Conservation (phyloP, 2,113 vertebrate species). For the Syrmaticus mikado region DNA sequence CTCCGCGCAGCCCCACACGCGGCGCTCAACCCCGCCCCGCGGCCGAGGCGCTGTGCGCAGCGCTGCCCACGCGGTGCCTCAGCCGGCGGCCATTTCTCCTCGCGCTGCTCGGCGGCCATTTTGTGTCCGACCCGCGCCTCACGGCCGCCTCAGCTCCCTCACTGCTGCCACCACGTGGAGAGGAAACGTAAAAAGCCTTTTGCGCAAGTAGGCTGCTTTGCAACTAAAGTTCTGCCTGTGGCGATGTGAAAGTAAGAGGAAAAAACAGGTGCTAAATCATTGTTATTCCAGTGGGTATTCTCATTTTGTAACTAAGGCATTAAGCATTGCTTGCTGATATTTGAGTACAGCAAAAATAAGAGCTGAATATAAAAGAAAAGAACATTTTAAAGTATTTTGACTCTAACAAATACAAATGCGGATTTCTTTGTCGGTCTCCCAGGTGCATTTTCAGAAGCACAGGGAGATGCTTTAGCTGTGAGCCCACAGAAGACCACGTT, state of each 20-base stretch:
- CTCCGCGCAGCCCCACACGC: neutral
- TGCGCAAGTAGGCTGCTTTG: too few relatives aligned
- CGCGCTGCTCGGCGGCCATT: neutral
- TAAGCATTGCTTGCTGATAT: neutral
- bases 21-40: neutral
- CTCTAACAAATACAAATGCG: neutral
- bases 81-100: neutral
- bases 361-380: neutral
- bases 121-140: neutral
- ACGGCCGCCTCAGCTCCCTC: neutral
- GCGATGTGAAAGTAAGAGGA: neutral
- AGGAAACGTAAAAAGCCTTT: neutral
- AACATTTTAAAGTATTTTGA: neutral
- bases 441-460: neutral
- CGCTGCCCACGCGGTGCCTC: too few relatives aligned
- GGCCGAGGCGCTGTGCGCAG: too few relatives aligned
- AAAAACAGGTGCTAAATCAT: neutral
- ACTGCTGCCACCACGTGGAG: neutral
- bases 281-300: fast-evolving
- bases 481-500: neutral
- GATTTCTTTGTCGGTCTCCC: neutral
- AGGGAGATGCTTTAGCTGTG: neutral
- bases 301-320: neutral
- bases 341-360: neutral
- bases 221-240: neutral